These are phyloP conservation scores for Daktulosphaira vitifoliae DNA, from an alignment of 1,140 invertebrate genomes.

Conservation along the genomic window DNA sequence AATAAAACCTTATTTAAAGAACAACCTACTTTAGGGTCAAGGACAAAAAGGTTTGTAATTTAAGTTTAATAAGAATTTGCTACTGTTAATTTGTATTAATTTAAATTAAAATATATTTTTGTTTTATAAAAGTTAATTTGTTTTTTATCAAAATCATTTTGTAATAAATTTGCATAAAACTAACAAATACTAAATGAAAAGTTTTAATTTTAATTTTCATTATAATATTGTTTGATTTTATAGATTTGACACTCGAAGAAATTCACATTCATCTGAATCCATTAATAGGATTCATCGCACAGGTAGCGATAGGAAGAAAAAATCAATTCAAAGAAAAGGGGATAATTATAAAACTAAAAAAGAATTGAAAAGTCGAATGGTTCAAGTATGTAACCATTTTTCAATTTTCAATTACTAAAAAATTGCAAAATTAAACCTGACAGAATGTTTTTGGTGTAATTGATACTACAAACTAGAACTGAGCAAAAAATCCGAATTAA, in stretches of 20 bases:
- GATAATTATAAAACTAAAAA: background rate
- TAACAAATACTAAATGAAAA: too few species aligned
- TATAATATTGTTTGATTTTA: background rate
- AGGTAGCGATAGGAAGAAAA: background rate
- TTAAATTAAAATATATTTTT: constrained; percentile 28
- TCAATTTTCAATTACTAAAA: too few species aligned
- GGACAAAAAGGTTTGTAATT: constrained; percentile 36
- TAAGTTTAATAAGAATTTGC: too few species aligned
- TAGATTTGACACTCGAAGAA: constrained; percentile 13
- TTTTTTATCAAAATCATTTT: too few species aligned
- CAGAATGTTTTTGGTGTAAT: too few species aligned
- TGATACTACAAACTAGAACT: too few species aligned
- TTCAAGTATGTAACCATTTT: constrained; percentile 1
- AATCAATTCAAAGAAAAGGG: background rate
- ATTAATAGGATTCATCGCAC: constrained; percentile 11
- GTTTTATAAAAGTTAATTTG: too few species aligned
- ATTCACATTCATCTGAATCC: constrained; percentile 20
- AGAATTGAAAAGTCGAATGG: background rate
- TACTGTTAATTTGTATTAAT: too few species aligned
- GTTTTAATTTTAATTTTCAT: too few species aligned
- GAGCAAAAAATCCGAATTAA: too few species aligned
- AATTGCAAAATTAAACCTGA: too few species aligned
- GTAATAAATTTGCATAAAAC: too few species aligned
- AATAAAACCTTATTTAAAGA: constrained; percentile 36
- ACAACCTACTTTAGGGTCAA: constrained; percentile 39